These are phyloP conservation scores for Calliopum simillimum DNA, from an alignment of 2,888 invertebrate species.

Conservation along the genomic window DNA sequence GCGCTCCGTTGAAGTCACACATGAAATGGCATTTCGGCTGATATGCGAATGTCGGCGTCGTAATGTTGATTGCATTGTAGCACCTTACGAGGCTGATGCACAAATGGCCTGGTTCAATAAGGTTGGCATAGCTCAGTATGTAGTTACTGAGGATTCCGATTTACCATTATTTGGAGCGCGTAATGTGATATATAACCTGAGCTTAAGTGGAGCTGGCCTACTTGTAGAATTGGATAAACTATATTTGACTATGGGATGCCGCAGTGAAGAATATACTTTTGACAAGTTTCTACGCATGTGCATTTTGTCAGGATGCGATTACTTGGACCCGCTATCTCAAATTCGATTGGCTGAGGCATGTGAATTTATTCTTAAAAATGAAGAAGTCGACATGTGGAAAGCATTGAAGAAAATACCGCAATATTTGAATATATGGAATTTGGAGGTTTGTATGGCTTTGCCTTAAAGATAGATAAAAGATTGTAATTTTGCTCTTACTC, in stretches of 20 bases:
- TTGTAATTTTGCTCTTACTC: too few species aligned
- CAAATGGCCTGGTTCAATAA: slow-evolving; percentile 93
- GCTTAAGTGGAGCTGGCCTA: slow-evolving; percentile 82
- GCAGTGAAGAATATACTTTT: slow-evolving; percentile 74
- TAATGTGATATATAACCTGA: slow-evolving; percentile 94
- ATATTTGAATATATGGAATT: slow-evolving; percentile 82
- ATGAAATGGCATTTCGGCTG: slow-evolving; percentile 89
- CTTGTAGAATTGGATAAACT: slow-evolving; percentile 82
- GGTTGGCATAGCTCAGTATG: slow-evolving; percentile 84
- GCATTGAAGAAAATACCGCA: slow-evolving; percentile 82
- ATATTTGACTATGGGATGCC: slow-evolving; percentile 78
- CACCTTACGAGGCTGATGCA: slow-evolving; percentile 97
- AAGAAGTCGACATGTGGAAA: slow-evolving; percentile 81
- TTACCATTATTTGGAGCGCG: slow-evolving; percentile 95
- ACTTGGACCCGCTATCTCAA: slow-evolving; percentile 90
- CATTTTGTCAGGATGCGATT: slow-evolving; percentile 98
- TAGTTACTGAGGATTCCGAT: slow-evolving; percentile 99
- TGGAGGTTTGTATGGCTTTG: slow-evolving; percentile 65
- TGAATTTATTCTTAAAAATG: slow-evolving; percentile 83
- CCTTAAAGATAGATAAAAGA: too few species aligned
- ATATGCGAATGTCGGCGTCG: slow-evolving; percentile 83
- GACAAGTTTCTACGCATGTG: slow-evolving; percentile 96
- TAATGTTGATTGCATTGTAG: slow-evolving; percentile 95
- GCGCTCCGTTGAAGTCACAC: slow-evolving; percentile 72
- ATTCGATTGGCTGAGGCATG: slow-evolving; percentile 92